Base-by-base conservation (phyloP, 1,140 invertebrate species). In the Coboldia fuscipes region DNA sequence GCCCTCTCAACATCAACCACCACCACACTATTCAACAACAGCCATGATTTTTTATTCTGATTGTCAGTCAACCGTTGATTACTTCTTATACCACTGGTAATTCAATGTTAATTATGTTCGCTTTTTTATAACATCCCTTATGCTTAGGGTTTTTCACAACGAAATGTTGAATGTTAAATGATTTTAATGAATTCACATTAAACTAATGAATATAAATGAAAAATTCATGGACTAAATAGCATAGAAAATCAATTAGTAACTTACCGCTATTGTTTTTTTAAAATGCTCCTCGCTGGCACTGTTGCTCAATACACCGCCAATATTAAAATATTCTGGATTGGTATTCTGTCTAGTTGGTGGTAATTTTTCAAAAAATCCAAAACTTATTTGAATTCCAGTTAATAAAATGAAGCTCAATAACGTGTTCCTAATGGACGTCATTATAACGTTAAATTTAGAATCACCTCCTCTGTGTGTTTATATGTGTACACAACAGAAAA, bases 221-320 rank as follows among this genome's bases (percentile, higher is more conserved):
- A 37, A 22, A 16, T 28, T 21, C 14, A 12, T 20, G 33, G 7
- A 3, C 14, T 3, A 9, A 33, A 28, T 13, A 14, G 12, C 6
- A 26, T 29, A 15, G 4, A 23, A 4, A 28, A n/a, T 22, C 3
- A 18, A 0, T 13, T 21, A 6, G 29, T 7, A 39, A 63, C 71
- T 72, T 66, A 85, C 82, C 43, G 71, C 68, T 44, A 88, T 82
- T 21, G 72, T 83, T 46, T 74, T 66, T 40, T 72, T 69, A 50
- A 89, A 88, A 51, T 75, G 69, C 12, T 54, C 56, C 48, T 78
- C 69, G 37, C 79, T 83, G 15, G 75, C 68, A 39, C 72, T 72
- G 53, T 72, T 77, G 32, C 76, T 83, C n/a, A 89, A 62, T 9
- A 90, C 82, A 16, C 82, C 85, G n/a, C 84, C 85, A 35, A 89